A percentile compares a stretch with the other conserved stretches of the same genome.
Evolutionary conservation across 1,140 invertebrate species (phyloP).

Genomic region (Andricus grossulariae): DNA sequence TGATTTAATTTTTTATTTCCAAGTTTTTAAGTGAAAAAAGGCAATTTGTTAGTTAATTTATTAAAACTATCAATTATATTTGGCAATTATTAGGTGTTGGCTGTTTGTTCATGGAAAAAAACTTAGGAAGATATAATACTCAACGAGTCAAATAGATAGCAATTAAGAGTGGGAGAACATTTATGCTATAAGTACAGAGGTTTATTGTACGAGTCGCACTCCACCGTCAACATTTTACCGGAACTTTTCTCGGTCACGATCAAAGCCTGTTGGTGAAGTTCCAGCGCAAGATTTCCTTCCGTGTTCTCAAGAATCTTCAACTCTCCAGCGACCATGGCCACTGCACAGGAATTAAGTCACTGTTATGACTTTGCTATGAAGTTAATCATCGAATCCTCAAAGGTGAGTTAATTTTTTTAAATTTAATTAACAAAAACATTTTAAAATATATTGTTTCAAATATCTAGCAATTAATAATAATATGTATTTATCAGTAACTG

Average conservation of each 20-base stretch:
- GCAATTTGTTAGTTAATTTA: too few species aligned
- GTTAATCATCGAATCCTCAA: constrained; percentile 56
- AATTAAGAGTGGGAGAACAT: constrained; percentile 52
- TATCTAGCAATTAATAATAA: too few species aligned
- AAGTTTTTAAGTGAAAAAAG: too few species aligned
- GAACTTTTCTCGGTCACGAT: constrained; percentile 31
- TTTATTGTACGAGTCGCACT: constrained; percentile 48
- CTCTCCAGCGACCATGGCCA: constrained; percentile 44
- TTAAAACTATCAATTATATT: too few species aligned
- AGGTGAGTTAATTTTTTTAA: constrained; percentile 46
- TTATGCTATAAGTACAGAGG: constrained; percentile 55
- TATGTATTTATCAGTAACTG: too few species aligned
- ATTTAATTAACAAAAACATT: too few species aligned
- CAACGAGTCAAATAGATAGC: background rate
- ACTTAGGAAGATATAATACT: background rate
- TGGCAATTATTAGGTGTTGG: too few species aligned
- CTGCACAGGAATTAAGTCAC: constrained; percentile 44
- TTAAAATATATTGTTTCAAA: too few species aligned
- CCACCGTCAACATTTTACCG: constrained; percentile 20
- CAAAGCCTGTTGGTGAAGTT: constrained; percentile 39
- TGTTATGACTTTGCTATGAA: constrained; percentile 59
- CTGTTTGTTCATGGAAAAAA: background rate
- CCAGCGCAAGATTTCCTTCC: constrained; percentile 16
- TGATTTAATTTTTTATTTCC: too few species aligned
- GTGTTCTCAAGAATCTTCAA: background rate